These are phyloP conservation scores for Spicauda simplicius DNA, from an alignment of 2,888 invertebrate species.

Conservation along the genomic window DNA sequence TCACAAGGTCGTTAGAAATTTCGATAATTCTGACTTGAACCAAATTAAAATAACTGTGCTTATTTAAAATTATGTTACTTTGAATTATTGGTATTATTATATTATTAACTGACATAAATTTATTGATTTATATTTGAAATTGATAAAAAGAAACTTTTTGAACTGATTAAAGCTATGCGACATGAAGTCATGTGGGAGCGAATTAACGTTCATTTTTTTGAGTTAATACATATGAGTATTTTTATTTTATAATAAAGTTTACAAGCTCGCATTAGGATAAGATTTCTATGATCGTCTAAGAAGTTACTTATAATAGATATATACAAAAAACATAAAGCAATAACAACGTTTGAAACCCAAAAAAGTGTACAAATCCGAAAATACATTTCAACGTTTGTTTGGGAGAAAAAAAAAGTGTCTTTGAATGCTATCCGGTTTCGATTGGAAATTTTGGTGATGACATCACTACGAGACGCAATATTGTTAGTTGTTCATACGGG, in stretches of 20 bases:
- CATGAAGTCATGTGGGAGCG: no score
- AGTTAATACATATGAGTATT: no score
- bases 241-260: no score
- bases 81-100: no score
- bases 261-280: neutral
- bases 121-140: no score
- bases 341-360: neutral
- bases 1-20: conserved; percentile 22
- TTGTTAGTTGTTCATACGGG: conserved; percentile 12
- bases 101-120: no score
- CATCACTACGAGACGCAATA: conserved; percentile 38
- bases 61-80: neutral
- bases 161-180: no score
- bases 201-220: no score
- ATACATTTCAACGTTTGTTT: neutral
- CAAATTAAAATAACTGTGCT: conserved; percentile 3
- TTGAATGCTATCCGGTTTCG: conserved; percentile 36
- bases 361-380: neutral
- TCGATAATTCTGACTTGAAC: conserved; percentile 6
- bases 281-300: neutral
- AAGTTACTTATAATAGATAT: neutral
- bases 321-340: neutral
- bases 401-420: neutral
- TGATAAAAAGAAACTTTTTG: no score
- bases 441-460: conserved; percentile 36